Conservation (phyloP, 2,113 vertebrate genomes). For the Sinocyclocheilus maitianheensis region DNA sequence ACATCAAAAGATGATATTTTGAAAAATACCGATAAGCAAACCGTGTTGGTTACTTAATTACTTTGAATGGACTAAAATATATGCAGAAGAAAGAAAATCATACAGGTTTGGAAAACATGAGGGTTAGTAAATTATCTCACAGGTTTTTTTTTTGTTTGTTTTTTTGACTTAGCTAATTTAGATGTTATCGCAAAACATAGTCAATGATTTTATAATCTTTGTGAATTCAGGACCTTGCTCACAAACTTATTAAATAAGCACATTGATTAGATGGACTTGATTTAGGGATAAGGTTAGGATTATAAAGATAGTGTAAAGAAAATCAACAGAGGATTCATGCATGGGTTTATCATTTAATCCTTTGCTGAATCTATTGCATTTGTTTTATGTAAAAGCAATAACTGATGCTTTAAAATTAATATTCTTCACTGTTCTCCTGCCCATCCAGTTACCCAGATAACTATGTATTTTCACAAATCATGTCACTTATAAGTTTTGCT, state of each 20-base stretch:
- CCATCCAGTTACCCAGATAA: not conserved
- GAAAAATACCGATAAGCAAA: no score
- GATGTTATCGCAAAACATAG: not conserved
- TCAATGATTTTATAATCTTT: not conserved
- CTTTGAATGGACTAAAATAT: no score
- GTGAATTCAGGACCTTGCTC: not conserved
- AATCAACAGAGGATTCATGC: not conserved
- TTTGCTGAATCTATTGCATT: not conserved
- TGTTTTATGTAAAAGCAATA: not conserved
- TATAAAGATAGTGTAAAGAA: not conserved
- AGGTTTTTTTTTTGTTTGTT: no score
- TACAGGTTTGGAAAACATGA: no score
- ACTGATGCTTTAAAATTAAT: not conserved
- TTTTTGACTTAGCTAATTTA: not conserved
- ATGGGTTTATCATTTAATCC: not conserved
- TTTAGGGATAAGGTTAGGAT: conserved; percentile 15
- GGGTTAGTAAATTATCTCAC: no score
- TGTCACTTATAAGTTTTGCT: not conserved
- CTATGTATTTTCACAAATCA: not conserved
- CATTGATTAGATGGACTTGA: not conserved
- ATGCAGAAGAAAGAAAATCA: no score
- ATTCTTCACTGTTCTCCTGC: not conserved
- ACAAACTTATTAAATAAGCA: not conserved
- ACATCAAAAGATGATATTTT: no score
- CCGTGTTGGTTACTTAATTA: no score